Base-by-base conservation (phyloP, 2,888 invertebrate species). In the Smittia sp. region DNA sequence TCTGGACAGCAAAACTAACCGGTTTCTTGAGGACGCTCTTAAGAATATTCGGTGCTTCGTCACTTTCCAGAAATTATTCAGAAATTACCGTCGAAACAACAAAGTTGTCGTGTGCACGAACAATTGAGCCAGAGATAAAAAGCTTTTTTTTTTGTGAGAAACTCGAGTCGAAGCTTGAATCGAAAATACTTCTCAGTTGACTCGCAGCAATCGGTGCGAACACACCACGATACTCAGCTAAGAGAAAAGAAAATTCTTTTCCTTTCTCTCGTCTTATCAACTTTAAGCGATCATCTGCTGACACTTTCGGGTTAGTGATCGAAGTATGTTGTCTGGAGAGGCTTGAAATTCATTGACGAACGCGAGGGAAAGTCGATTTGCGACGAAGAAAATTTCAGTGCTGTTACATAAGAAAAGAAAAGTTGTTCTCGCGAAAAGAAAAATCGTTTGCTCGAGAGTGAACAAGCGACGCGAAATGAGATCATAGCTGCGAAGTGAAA, bases 181-280 rank as follows among this genome's bases (percentile, higher is more conserved):
- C 11, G 46, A 68, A 68, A 68, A 41, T n/a, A 32, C 32, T 54
- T 69, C 41, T 69, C 54, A 69, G 69, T 69, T 69, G 69, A 52
- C 27, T 69, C 54, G 24, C 52, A 69, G 52, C 69, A 69, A 54
- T 52, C 69, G 69, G 69, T 69, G 69, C 54, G 69, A 41, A 69
- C 25, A 18, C 69, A 69, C 69, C 54, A 27, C 24, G 32, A 52
- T 20, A 27, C 58, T 32, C 32, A 32, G 32, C 3, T 6, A 32
- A 32, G 32, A 20, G 18, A 58, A 58, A 18, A 58, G 58, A 58
- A 58, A 58, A 58, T n/a, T 58, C 58, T 58, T 58, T 18, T 20
- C 11, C 22, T 22, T 58, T 58, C n/a, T 1, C 4, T 58, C 9
- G n/a, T 58, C 58, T 46, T 46, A 46, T 46, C 46, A 46, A 46